Evolutionary conservation across 2,888 invertebrate species (phyloP).

Genomic region (Scaptomyza polygonia): DNA sequence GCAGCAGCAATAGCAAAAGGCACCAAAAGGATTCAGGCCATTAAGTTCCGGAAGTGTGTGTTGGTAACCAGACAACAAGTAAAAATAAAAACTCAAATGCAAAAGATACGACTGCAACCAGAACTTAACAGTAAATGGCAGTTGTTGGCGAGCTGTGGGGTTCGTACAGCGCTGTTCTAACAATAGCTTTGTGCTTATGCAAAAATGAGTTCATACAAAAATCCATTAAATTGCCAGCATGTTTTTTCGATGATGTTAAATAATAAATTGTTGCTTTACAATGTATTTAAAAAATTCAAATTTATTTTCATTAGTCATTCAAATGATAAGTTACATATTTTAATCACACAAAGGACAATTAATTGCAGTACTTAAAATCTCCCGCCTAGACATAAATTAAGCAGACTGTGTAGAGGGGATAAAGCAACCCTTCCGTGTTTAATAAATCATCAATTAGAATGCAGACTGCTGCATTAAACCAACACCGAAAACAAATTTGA

Average conservation of each 20-base stretch:
- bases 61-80: conserved; percentile 80
- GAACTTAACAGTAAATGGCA: no score
- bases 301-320: neutral
- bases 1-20: conserved; percentile 30
- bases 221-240: neutral
- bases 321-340: neutral
- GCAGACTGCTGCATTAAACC: conserved; percentile 52
- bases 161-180: no score
- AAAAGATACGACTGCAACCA: conserved; percentile 24
- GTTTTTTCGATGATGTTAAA: neutral
- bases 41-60: conserved; percentile 83
- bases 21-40: conserved; percentile 84
- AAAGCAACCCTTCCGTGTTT: conserved; percentile 82
- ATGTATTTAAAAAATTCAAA: no score
- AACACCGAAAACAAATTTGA: conserved; percentile 1
- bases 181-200: conserved; percentile 43
- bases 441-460: conserved; percentile 81
- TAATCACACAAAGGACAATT: neutral
- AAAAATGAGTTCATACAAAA: conserved; percentile 31
- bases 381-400: conserved; percentile 53
- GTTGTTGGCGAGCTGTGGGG: no score
- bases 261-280: no score
- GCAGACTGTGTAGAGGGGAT: conserved; percentile 53
- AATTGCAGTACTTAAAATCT: neutral
- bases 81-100: conserved; percentile 47